Base-by-base conservation (phyloP, 1,140 invertebrate genomes). In the Neotoxoptera formosana region DNA sequence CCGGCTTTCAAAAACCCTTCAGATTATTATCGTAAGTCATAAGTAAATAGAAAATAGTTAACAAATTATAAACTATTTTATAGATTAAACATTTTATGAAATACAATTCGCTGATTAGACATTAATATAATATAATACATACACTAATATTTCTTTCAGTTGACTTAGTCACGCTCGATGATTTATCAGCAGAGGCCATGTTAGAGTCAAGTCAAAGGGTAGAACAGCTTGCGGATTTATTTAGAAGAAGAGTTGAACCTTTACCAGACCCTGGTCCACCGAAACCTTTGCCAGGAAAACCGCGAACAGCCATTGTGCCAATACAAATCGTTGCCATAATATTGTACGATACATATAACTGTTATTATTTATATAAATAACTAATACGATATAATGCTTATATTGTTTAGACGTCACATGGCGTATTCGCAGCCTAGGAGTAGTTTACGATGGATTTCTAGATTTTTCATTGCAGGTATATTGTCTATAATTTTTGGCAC, bases 1-100 rank as follows among this genome's bases (percentile, higher is more conserved):
- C 98, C 98, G 25, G 97, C 98, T 0, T 99, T 98, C 95, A 99
- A 99, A 95, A 99, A 99, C 95, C 98, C 98, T 87, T 98, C 98
- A 2, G 98, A 99, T 96, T 99, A 99, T 95, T 99, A 99, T 95
- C 96, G 98, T 99, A 95, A 97, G 97, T 97, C 94, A 76, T 47
- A 30, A 45, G 67, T 9, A 1, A 67, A 67, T 60, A 90, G 1
- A 20, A 86, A 86, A 36, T 51, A 92, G 0, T 81, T 56, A 76
- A 41, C 20, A 2, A 1, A 84, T 25, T 56, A 21, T 41, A 76
- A 53, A 34, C 21, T 53, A 88, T 36, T 88, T 47, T n/a, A 47
- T 47, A 47, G 6, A 45, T 76, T 76, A 76, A 76, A 34, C 6
- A n/a, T 11, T 30, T 25, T 14, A n/a, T 67, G 30, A 30, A 67